Conservation (phyloP, 2,888 invertebrate genomes). For the Harpalus rubripes region DNA sequence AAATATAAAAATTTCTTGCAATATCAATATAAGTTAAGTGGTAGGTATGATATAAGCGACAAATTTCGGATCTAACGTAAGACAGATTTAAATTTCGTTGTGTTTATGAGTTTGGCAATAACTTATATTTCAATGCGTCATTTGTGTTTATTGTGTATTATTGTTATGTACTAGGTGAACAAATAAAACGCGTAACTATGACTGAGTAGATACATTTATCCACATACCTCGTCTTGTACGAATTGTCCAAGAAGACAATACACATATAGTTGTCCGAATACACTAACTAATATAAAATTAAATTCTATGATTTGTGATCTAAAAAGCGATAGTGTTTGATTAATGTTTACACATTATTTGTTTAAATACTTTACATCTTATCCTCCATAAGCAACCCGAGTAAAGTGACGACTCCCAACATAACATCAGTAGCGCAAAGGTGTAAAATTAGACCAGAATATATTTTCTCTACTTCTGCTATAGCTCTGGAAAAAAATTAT, state of each 20-base stretch:
- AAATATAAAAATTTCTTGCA: too few relatives aligned
- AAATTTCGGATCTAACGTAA: too few relatives aligned
- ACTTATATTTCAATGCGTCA: too few relatives aligned
- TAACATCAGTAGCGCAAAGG: not conserved
- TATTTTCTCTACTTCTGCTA: not conserved
- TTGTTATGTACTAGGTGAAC: too few relatives aligned
- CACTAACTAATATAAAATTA: constrained; percentile 13
- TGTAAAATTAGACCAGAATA: constrained; percentile 7
- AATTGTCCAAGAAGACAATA: constrained; percentile 34
- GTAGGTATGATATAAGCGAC: too few relatives aligned
- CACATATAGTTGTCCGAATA: not conserved
- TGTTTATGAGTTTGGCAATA: too few relatives aligned
- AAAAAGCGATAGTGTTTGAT: not conserved
- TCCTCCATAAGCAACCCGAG: not conserved
- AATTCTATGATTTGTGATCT: not conserved
- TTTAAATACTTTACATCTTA: constrained; percentile 3
- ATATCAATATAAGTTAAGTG: too few relatives aligned
- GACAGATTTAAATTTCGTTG: too few relatives aligned
- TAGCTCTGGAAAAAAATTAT: not conserved
- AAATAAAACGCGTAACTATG: not conserved
- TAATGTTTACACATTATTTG: not conserved
- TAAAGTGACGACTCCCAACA: not conserved
- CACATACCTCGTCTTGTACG: constrained; percentile 17
- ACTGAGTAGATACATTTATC: not conserved
- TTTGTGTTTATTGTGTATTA: too few relatives aligned